Evolutionary conservation across 92 coral and sea anemone genomes (phyloP), one percentile per base, ranked within the genome.

Genomic region (Micromussa lordhowensis): DNA sequence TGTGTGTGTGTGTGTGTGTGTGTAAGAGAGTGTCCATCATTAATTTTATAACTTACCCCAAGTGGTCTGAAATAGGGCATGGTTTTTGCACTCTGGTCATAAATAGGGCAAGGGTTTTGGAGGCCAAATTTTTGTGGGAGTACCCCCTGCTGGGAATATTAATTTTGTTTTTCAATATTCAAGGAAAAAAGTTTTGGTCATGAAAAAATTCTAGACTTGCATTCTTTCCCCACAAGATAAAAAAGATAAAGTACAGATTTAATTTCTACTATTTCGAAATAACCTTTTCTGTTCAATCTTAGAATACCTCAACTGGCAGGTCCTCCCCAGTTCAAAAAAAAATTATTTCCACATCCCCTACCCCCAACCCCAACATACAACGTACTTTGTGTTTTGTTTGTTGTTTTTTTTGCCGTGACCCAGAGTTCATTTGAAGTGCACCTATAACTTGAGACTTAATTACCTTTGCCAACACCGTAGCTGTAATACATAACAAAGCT

Each of bases 401-500:
- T n/a, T n/a, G n/a, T n/a, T n/a, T n/a, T n/a, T n/a, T n/a, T n/a
- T n/a, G n/a, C n/a, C n/a, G n/a, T 16, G n/a, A 21, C 68, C 68
- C n/a, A 5, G 21, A 4, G 6, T 13, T n/a, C 68, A 1, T 61
- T 5, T 61, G 7, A 17, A 1, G 49, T 18, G 16, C 51, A 44
- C 71, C n/a, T n/a, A n/a, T n/a, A n/a, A n/a, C n/a, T n/a, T n/a
- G n/a, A n/a, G n/a, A n/a, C n/a, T n/a, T n/a, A n/a, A n/a, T n/a
- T n/a, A n/a, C n/a, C 80, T 34, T 75, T 54, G 69, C 88, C 81
- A 72, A 85, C 73, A 75, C 58, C n/a, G 70, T 58, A 26, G 88
- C 55, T 85, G 55, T 85, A 73, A 35, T 84, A 84, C 80, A 71
- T 84, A 28, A 73, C 80, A 84, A 11, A 85, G 30, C 81, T 85